These are phyloP conservation scores for Capitulum mitella DNA, from an alignment of 2,888 invertebrate genomes.

Conservation along the genomic window DNA sequence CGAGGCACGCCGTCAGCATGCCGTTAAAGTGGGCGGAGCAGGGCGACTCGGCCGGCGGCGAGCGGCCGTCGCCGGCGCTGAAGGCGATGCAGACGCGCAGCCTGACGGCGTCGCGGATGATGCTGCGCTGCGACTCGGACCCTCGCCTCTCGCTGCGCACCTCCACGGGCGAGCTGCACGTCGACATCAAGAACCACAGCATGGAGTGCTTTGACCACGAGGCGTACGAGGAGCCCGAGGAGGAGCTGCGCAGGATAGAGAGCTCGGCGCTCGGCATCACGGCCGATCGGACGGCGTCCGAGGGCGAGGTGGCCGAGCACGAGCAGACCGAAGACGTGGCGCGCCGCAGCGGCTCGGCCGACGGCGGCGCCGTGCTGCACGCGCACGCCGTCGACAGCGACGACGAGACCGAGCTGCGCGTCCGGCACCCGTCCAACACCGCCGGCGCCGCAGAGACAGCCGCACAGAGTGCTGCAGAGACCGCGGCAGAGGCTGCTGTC, in stretches of 20 bases:
- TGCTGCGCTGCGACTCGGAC: not conserved
- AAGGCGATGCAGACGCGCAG: not conserved
- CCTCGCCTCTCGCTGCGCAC: slow-evolving; percentile 1
- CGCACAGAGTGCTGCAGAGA: too few species aligned
- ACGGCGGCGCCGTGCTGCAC: not conserved
- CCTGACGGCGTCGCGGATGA: not conserved
- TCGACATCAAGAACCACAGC: not conserved
- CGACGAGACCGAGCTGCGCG: not conserved
- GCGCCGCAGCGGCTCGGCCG: too few species aligned
- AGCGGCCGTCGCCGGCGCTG: too few species aligned
- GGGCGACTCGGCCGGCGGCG: not conserved
- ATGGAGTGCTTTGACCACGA: not conserved
- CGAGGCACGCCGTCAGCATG: not conserved
- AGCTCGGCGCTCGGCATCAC: not conserved
- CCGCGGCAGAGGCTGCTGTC: too few species aligned
- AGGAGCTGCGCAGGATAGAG: not conserved
- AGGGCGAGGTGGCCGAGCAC: not conserved
- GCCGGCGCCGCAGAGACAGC: not conserved
- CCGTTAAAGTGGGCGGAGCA: not conserved
- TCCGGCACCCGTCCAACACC: not conserved
- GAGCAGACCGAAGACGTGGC: too few species aligned
- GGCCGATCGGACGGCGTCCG: not conserved
- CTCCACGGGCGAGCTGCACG: not conserved
- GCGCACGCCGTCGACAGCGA: not conserved
- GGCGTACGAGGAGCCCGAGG: not conserved